A percentile compares a stretch with the other conserved stretches of the same genome.
These are phyloP conservation scores for Morone chrysops DNA, from an alignment of 2,113 vertebrate genomes.

Conservation along the genomic window DNA sequence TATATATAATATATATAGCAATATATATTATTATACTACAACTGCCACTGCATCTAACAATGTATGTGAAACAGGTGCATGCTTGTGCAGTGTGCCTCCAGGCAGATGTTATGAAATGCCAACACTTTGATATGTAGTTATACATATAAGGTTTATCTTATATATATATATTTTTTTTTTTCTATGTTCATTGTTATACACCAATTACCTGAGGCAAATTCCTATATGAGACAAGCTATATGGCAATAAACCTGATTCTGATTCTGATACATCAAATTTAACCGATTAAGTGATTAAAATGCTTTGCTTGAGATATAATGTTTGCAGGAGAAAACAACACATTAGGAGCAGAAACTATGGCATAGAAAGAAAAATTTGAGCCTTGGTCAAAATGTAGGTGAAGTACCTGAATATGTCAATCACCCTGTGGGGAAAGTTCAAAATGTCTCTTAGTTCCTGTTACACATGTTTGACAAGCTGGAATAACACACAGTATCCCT, in stretches of 20 bases:
- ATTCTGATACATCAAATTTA: neutral
- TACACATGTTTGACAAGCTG: conserved; percentile 43
- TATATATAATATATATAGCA: neutral
- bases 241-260: no score
- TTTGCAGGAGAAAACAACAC: neutral
- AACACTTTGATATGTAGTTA: neutral
- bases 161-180: neutral
- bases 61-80: neutral
- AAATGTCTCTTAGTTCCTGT: conserved; percentile 44
- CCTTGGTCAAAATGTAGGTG: neutral
- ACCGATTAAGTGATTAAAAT: neutral
- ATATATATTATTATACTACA: neutral
- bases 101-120: neutral
- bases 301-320: neutral
- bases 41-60: neutral
- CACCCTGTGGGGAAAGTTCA: conserved; percentile 37
- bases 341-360: neutral
- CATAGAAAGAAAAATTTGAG: neutral
- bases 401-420: conserved; percentile 2
- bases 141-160: neutral
- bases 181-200: no score
- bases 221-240: no score
- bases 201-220: no score
- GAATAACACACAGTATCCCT: conserved; percentile 20
- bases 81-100: neutral